Evolutionary conservation across 2,888 invertebrate genomes (phyloP).

Genomic region (Machimus rusticus): DNA sequence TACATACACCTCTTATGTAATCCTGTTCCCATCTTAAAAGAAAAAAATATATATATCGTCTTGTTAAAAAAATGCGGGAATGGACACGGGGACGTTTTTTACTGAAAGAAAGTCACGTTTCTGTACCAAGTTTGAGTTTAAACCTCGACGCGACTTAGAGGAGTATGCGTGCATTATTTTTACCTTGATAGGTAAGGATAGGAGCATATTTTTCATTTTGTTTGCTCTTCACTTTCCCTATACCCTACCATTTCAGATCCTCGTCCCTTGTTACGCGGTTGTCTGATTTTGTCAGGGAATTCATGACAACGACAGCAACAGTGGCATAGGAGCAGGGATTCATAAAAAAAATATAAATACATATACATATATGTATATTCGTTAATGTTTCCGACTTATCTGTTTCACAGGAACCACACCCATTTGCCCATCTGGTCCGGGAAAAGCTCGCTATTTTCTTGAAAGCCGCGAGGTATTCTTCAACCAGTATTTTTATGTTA

Average conservation of each 20-base stretch:
- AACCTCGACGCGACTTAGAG: not conserved
- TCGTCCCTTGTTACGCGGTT: not conserved
- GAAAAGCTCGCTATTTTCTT: not conserved
- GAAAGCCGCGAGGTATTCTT: not conserved
- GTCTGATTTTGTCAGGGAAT: constrained; percentile 16
- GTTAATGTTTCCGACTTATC: not conserved
- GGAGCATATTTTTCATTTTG: not conserved
- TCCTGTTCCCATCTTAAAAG: not conserved
- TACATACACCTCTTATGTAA: not conserved
- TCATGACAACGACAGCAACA: not conserved
- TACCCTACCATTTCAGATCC: not conserved
- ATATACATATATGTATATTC: not conserved
- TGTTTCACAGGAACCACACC: constrained; percentile 17
- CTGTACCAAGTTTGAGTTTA: not conserved
- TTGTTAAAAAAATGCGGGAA: not conserved
- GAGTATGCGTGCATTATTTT: not conserved
- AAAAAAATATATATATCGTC: not conserved
- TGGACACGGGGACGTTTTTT: not conserved
- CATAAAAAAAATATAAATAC: not conserved
- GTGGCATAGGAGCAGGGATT: not conserved
- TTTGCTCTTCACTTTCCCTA: not conserved
- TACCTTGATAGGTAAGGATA: not conserved
- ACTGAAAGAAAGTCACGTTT: not conserved
- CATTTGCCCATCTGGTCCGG: not conserved
- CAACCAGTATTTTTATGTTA: not conserved